These are phyloP conservation scores for Aphaenogaster ashmeadi DNA, from an alignment of 1,140 invertebrate genomes.

Conservation along the genomic window DNA sequence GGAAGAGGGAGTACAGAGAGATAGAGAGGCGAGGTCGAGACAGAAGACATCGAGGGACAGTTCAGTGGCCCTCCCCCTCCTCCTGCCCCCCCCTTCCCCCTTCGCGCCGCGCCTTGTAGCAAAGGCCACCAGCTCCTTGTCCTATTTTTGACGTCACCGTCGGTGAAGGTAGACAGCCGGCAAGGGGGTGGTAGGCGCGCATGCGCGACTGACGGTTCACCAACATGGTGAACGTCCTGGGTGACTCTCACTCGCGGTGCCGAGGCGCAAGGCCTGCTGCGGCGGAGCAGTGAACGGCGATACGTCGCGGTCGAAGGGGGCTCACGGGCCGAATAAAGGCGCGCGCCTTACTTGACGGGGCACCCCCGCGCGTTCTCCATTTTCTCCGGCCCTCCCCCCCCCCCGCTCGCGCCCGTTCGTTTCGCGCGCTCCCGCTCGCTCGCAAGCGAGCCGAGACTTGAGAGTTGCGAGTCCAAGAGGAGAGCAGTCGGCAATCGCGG, in stretches of 20 bases:
- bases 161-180: constrained; percentile 40
- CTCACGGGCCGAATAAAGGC: constrained; percentile 48
- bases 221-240: constrained; percentile 85
- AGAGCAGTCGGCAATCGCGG: not conserved
- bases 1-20: not conserved
- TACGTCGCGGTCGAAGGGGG: not conserved
- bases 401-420: constrained; percentile 15
- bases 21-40: constrained; percentile 49
- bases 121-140: constrained; percentile 79
- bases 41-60: constrained; percentile 59
- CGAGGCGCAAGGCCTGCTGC: constrained; percentile 74
- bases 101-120: not conserved
- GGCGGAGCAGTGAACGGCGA: constrained; percentile 69
- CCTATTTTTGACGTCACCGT: constrained; percentile 85
- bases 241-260: constrained; percentile 82
- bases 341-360: constrained; percentile 9
- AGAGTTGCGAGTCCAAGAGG: not conserved
- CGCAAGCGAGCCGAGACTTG: not conserved
- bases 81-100: not conserved
- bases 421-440: constrained; percentile 1
- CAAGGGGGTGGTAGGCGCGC: constrained; percentile 74
- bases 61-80: constrained; percentile 56
- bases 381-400: not conserved
- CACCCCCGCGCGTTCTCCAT: not conserved
- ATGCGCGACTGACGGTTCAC: constrained; percentile 80